Evolutionary conservation across 2,113 vertebrate genomes (phyloP).

Genomic region (Coracopsis vasa): DNA sequence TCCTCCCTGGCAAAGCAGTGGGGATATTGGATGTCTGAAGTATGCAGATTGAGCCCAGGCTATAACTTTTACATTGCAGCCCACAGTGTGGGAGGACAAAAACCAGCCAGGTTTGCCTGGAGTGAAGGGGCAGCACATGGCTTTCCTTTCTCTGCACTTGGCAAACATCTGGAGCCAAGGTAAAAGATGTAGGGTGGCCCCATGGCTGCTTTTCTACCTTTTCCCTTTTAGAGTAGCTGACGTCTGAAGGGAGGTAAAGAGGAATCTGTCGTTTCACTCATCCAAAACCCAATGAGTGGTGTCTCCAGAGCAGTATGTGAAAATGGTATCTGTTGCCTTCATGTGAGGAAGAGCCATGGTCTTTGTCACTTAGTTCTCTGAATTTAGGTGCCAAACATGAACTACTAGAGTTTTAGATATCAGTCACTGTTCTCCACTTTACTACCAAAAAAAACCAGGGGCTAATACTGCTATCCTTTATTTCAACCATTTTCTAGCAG

Average conservation of each 20-base stretch:
- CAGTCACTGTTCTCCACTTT: background rate
- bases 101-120: background rate
- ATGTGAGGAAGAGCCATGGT: background rate
- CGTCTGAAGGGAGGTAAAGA: background rate
- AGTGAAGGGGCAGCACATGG: fast-evolving
- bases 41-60: background rate
- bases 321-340: background rate
- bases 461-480: background rate
- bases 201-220: background rate
- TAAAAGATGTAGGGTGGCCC: background rate
- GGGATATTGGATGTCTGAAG: slow-evolving; percentile 1
- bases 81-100: background rate
- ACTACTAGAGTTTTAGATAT: background rate
- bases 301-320: background rate
- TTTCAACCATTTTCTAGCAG: background rate
- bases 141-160: background rate
- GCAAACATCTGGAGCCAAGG: fast-evolving
- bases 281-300: background rate
- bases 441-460: background rate
- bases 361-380: background rate
- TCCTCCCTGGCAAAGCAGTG: background rate
- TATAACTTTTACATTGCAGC: background rate
- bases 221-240: background rate
- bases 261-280: background rate
- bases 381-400: background rate